Base-by-base conservation (phyloP, 2,888 invertebrate species). In the Rhyacophila evoluta region DNA sequence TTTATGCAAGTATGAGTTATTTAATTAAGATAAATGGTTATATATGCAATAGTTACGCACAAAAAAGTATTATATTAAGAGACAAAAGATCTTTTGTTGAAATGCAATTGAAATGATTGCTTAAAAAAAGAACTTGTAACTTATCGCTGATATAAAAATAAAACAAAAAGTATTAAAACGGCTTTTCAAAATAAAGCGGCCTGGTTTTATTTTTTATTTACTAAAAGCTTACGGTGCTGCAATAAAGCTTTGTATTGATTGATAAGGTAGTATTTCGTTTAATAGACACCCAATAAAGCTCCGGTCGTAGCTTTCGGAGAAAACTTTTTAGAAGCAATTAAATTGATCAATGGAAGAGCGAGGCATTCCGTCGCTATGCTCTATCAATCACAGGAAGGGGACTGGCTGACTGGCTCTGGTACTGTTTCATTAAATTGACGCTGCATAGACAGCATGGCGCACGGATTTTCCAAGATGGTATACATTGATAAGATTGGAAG, bases 291-390 rank as follows among this genome's bases (percentile, higher is more conserved):
- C 75, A 76, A 76, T 76, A 77, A 70, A 74, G 79, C 74, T 75
- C 72, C 39, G 15, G 33, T 19, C 19, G 37, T 29, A 72, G 71
- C 74, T 75, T 39, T 36, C 33, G 77, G 25, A 55, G 76, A 70
- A 77, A 55, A 77, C 74, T 80, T 80, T 80, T 80, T 78, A 73
- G 78, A 79, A 80, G 75, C 80, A 80, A 80, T 78, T 78, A 80
- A 75, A 73, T 73, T 80, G 80, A 80, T 80, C 78, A 80, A 80
- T 78, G 72, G 33, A 67, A 15, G 28, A 68, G 33, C 36, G 75
- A 67, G 55, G 79, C 15, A 72, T 71, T 72, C 72, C 78, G 72
- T 38, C 78, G 41, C 55, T 75, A 73, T 69, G 75, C 39, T 41
- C 80, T 38, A 80, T 80, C 80, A 78, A 78, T 80, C 80, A 80